Percentiles rank a stretch among this genome's conserved stretches.
phyloP scores from a whole-genome alignment of 1,140 invertebrate species.

The Ceratoteleas bidentatus region DNA sequence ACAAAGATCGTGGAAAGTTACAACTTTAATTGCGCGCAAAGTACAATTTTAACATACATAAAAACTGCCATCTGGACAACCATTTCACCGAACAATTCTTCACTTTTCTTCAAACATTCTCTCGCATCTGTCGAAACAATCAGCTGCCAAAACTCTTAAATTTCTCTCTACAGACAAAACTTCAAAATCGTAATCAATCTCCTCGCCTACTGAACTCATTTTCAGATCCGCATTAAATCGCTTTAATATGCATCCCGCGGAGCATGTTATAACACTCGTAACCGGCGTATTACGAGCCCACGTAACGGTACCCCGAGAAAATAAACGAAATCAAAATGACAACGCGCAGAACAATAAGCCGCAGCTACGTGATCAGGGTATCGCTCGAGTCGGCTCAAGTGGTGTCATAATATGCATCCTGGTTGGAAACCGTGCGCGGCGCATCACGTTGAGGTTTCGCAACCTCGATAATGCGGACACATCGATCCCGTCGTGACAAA shows the following conservation, averaged over 20 bases:
- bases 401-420: constrained; percentile 26
- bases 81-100: too few species aligned
- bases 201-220: constrained; percentile 29
- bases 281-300: constrained; percentile 22
- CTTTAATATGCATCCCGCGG: constrained; percentile 37
- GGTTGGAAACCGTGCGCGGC: not conserved
- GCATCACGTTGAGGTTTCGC: constrained; percentile 1
- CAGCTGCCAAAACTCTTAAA: too few species aligned
- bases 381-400: constrained; percentile 2
- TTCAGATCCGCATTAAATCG: constrained; percentile 3
- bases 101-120: too few species aligned
- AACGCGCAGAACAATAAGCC: constrained; percentile 26
- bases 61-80: too few species aligned
- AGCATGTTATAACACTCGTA: constrained; percentile 46
- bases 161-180: constrained; percentile 1
- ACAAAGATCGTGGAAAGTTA: too few species aligned
- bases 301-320: constrained; percentile 42
- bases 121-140: too few species aligned
- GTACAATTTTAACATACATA: too few species aligned
- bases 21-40: too few species aligned
- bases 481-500: constrained; percentile 36
- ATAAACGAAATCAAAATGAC: constrained; percentile 48
- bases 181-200: constrained; percentile 12
- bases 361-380: constrained; percentile 42
- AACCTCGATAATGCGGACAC: constrained; percentile 16